Base-by-base conservation (phyloP, 2,797 vertebrate species). In the Pelobates cultripes region DNA sequence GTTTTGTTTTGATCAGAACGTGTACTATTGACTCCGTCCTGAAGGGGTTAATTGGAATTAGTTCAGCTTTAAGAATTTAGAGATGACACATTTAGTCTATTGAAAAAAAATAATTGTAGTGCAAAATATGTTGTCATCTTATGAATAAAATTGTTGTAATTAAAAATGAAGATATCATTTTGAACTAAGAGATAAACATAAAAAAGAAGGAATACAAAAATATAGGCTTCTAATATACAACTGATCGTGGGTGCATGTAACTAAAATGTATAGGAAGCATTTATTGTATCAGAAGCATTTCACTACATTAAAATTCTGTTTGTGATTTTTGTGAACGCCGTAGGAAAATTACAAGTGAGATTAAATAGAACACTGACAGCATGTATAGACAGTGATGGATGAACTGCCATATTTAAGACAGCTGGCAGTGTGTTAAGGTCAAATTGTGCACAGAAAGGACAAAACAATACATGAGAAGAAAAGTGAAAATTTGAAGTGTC, bases 341-440 rank as follows among this genome's bases (percentile, higher is more conserved):
- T 81, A 85, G 61, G 89, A 94, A 94, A 92, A 92, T 92, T 94
- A 88, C 89, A 91, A 88, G 88, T 73, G 76, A 89, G 88, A 94
- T 92, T 93, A 93, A 92, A 91, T 85, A 86, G 86, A 90, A 81
- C 0, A 44, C 75, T 75, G 86, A 93, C 90, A 91, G 88, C 69
- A 73, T 77, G 70, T 7, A 14, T 86, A 89, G 88, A 85, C 85
- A 4, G 0, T 93, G 92, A 93, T 91, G 89, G 90, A 94, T 93
- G 90, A 86, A 85, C 89, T 93, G 90, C 85, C 89, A 87, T 91
- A 81, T 88, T 91, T 85, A 87, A 79, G 89, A 90, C 86, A 91
- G 87, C 84, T n/a, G 17, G 79, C 53, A 87, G 85, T 77, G 67
- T 84, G 80, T 66, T 89, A 87, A 92, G 91, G 90, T 92, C 90